Base-by-base conservation (phyloP, 2,888 invertebrate species). In the Phyto melanocephala region DNA sequence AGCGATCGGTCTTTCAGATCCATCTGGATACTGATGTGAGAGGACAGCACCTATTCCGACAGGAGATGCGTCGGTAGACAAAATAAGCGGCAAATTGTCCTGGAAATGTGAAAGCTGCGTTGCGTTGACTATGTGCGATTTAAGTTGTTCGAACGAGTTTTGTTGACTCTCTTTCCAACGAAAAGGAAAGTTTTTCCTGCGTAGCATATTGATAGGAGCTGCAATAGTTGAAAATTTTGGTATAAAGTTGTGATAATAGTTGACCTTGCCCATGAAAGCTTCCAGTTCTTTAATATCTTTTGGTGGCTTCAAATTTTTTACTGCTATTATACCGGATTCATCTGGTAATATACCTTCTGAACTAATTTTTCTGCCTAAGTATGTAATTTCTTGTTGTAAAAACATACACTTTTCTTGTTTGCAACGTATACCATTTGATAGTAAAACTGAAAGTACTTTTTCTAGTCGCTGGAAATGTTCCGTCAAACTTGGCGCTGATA, bases 391-490 rank as follows among this genome's bases (percentile, higher is more conserved):
- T n/a, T n/a, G n/a, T n/a, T n/a, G n/a, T n/a, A n/a, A n/a, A n/a
- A n/a, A n/a, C n/a, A n/a, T n/a, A n/a, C n/a, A n/a, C n/a, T n/a
- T n/a, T n/a, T n/a, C n/a, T 78, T 60, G 60, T 17, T 87, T 86
- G 10, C 89, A 81, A 8, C 84, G 42, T 4, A 84, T 76, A n/a
- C 85, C 85, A 67, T 86, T 83, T 52, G 86, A 35, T 72, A 72
- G 35, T 6, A 87, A 72, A 10, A 86, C 76, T 58, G 80, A 45
- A 11, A 87, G 60, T 50, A 88, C 86, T 54, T 77, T 24, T 81
- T 84, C 83, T 22, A 88, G 72, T 81, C 72, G 75, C 42, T 68
- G 15, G 83, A 85, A 35, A 80, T 88, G 87, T 72, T 84, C 82
- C 56, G 84, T 56, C 22, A 85, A 81, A 63, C 80, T 85, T 35